phyloP scores from a whole-genome alignment of 1,140 invertebrate genomes.

The Drosophila murphyi region DNA sequence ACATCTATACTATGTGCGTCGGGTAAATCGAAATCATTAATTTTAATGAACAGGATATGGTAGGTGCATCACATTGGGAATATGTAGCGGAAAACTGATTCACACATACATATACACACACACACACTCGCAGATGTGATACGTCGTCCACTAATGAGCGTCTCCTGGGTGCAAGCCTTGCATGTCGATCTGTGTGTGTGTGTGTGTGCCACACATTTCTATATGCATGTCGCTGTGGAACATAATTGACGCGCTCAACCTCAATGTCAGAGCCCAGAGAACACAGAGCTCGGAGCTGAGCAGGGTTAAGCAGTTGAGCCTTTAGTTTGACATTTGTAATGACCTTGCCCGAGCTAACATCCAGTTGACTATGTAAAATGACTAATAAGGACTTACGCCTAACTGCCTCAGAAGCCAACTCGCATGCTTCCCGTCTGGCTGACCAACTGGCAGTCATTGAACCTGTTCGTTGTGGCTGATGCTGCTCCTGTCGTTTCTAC shows the following conservation, averaged over 20 bases:
- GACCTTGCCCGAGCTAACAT: conserved; percentile 44
- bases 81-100: conserved; percentile 20
- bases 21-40: conserved; percentile 64
- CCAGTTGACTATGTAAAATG: conserved; percentile 24
- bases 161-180: conserved; percentile 54
- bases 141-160: conserved; percentile 63
- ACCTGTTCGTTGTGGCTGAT: conserved; percentile 16
- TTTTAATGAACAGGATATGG: conserved; percentile 74
- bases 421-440: conserved; percentile 38
- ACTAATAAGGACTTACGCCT: conserved; percentile 18
- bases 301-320: background rate
- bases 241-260: conserved; percentile 57
- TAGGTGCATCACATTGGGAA: conserved; percentile 50
- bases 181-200: background rate
- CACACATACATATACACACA: background rate
- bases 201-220: conserved; percentile 35
- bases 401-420: background rate
- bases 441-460: conserved; percentile 54
- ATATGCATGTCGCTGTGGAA: conserved; percentile 51
- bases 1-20: conserved; percentile 4
- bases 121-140: conserved; percentile 2
- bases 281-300: background rate
- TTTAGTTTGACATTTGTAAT: conserved; percentile 55
- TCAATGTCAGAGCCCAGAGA: conserved; percentile 28
- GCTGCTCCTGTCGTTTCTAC: background rate